Base-by-base conservation (phyloP, 2,888 invertebrate species). In the Cinara cedri region DNA sequence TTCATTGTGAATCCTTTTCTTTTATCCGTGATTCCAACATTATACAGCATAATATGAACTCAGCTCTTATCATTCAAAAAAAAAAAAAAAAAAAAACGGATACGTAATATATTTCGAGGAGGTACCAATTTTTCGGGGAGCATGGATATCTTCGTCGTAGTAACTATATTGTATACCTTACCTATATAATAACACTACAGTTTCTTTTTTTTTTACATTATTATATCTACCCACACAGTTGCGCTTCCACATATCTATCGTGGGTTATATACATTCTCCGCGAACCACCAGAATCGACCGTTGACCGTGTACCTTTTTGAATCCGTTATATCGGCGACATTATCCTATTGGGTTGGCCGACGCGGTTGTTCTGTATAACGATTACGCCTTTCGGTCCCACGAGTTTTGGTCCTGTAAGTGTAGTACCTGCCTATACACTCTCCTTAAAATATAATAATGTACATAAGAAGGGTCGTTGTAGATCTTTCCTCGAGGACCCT, bases 281-380 rank as follows among this genome's bases (percentile, higher is more conserved):
- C 26, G 16, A 26, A 60, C 24, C 26, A 26, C 14, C 60, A 26
- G 8, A 26, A 60, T 24, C 26, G 24, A 26, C 9, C 26, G 14
- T 14, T 42, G 13, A 13, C 14, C 44, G 21, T 34, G 34, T 66
- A 66, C 21, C 46, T 46, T 46, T 46, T 16, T 16, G 10, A 66
- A 49, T 66, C 46, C 16, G 21, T 46, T 66, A 46, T 46, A 46
- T 66, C 19, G 13, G 16, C 46, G 24, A 21, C 21, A 66, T 66
- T 49, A 66, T 66, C 21, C 24, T 24, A 24, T 24, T 24, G 66
- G 66, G 42, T 21, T 14, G 10, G 46, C 14, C n/a, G 34, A 3
- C 34, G 34, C 34, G 46, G 46, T 49, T 46, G 46, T 66, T 24
- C 46, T 46, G 9, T 66, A 10, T 24, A 66, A 66, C 66, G 66